Conservation (phyloP, 1,140 invertebrate genomes). For the Dufourea novaeangliae region DNA sequence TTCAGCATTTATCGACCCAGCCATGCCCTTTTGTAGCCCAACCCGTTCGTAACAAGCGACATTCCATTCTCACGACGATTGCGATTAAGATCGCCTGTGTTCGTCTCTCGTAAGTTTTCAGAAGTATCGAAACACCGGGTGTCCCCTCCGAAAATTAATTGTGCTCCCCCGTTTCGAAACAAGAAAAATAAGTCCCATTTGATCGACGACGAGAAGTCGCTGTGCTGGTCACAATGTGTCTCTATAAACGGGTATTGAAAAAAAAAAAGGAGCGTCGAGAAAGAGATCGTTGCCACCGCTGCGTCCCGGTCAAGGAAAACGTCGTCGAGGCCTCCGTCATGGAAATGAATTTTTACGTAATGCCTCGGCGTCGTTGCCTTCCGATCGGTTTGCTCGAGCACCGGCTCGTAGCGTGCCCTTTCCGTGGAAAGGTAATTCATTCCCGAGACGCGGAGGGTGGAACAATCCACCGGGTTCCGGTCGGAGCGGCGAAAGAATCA, state of each 20-base stretch:
- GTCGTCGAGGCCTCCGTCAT: constrained; percentile 24
- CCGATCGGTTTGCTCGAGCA: constrained; percentile 2
- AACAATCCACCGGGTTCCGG: constrained; percentile 47
- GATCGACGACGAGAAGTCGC: no score
- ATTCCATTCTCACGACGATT: constrained; percentile 67
- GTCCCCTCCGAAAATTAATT: not conserved
- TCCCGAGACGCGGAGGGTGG: constrained; percentile 20
- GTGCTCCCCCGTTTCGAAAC: not conserved
- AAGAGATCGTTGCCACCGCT: constrained; percentile 40
- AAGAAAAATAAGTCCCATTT: no score
- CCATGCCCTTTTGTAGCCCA: constrained; percentile 62
- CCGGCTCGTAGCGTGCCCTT: constrained; percentile 57
- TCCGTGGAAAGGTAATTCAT: constrained; percentile 60
- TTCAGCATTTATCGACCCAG: constrained; percentile 58
- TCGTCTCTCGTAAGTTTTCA: constrained; percentile 41
- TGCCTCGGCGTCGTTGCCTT: not conserved
- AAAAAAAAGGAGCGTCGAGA: constrained; percentile 20
- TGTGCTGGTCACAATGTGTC: constrained; percentile 27
- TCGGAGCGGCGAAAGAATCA: constrained; percentile 59
- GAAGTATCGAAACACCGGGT: not conserved
- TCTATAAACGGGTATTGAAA: not conserved
- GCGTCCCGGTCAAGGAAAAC: constrained; percentile 55
- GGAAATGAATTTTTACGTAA: constrained; percentile 61
- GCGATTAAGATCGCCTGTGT: constrained; percentile 44
- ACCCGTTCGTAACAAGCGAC: constrained; percentile 63